Base-by-base conservation (phyloP, 2,113 vertebrate genomes). In the Muscicapa adusta region DNA sequence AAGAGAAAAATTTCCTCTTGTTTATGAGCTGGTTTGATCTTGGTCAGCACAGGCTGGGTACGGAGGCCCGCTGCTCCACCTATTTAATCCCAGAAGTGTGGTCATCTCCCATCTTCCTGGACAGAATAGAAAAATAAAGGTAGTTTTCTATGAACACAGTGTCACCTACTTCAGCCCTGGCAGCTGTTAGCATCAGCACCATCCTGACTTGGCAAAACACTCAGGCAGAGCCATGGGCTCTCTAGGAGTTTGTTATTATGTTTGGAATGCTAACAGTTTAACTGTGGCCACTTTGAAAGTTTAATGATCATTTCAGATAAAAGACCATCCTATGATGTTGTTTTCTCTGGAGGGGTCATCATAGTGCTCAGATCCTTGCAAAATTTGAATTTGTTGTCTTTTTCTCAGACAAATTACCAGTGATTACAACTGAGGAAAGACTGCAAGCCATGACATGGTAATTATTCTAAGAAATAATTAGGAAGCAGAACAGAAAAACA, bases 401-500 rank as follows among this genome's bases (percentile, higher is more conserved):
- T 91, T 91, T 66, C 82, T 91, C 71, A 79, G 70, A 40, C 42
- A 89, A 91, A 94, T 94, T 89, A 85, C 26, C 50, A 68, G 50
- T 43, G 71, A 68, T 85, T 94, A 91, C 45, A 78, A 57, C 54
- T 58, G 62, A 82, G 38, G 42, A 91, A 79, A 76, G 80, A 72
- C 66, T 76, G n/a, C 26, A 73, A 85, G 33, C 36, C 42, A 6
- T 48, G 91, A 67, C 53, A 60, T 40, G 85, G 36, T 78, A 89
- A 75, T 92, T 94, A 72, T 87, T 91, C 50, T 61, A 43, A 74
- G 50, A 85, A 57, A 54, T 78, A 94, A 91, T 89, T 94, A 89
- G 36, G 58, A 75, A 87, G 33, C 7, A 85, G 73, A 85, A 76
- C 8, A 85, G 58, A 75, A 72, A 62, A 92, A 50, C 65, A 9